Percentiles rank a stretch among this genome's conserved stretches.
These are phyloP conservation scores for Falcaria lacertinaria DNA, from an alignment of 2,888 invertebrate genomes.

Conservation along the genomic window DNA sequence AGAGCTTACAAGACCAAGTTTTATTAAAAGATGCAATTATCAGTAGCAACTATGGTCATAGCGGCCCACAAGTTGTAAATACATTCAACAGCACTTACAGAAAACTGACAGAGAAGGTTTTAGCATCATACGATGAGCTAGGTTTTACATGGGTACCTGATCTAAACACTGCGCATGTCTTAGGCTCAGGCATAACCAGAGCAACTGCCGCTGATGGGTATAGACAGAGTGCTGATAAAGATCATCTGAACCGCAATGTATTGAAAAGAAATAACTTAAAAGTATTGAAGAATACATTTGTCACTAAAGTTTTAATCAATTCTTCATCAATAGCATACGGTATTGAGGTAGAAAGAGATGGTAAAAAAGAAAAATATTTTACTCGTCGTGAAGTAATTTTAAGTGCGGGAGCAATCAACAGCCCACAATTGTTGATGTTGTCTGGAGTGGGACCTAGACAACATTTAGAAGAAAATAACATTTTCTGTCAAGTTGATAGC, in stretches of 20 bases:
- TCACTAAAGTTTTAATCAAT: not conserved
- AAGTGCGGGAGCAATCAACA: conserved; percentile 24
- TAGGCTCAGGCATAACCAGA: not conserved
- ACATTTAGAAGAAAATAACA: conserved; percentile 41
- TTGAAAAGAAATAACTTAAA: not conserved
- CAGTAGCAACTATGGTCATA: conserved; percentile 4
- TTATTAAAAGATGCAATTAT: not conserved
- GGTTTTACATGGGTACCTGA: not conserved
- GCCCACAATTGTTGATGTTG: conserved; percentile 59
- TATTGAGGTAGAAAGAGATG: not conserved
- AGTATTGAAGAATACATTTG: not conserved
- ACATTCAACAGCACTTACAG: conserved; percentile 32
- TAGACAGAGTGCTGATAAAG: not conserved
- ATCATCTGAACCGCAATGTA: not conserved
- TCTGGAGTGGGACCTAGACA: conserved; percentile 63
- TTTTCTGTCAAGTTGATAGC: conserved; percentile 42
- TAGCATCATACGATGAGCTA: not conserved
- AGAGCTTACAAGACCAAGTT: conserved; percentile 5
- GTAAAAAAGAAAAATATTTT: not conserved
- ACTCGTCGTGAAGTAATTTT: not conserved
- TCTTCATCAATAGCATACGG: not conserved
- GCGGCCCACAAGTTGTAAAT: conserved; percentile 6
- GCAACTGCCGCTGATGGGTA: not conserved
- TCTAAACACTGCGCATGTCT: not conserved
- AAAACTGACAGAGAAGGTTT: not conserved